Percentiles rank a stretch among this genome's conserved stretches.
These are phyloP conservation scores for Pseudopodoces humilis DNA, from an alignment of 2,113 vertebrate genomes.

Conservation along the genomic window DNA sequence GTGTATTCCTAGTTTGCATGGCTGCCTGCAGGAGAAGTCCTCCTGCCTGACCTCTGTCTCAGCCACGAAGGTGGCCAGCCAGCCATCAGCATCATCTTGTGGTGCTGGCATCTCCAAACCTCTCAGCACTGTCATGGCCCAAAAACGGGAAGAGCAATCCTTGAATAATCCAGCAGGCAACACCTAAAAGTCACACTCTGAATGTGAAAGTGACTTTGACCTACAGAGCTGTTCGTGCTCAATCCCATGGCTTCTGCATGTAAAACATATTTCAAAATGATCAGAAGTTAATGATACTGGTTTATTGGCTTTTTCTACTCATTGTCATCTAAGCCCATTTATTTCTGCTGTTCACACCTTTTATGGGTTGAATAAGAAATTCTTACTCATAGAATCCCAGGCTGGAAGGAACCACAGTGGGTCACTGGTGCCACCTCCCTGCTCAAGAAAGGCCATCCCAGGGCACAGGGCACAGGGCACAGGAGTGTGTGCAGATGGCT, in stretches of 20 bases:
- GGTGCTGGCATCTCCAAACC: not conserved
- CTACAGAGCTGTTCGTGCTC: not conserved
- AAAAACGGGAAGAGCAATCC: not conserved
- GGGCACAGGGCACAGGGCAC: not conserved
- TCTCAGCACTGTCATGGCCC: not conserved
- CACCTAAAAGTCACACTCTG: not conserved
- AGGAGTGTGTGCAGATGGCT: not conserved
- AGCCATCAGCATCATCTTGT: constrained; percentile 27
- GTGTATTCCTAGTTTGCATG: not conserved
- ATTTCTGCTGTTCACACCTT: not conserved
- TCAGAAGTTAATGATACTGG: not conserved
- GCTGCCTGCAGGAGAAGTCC: not conserved
- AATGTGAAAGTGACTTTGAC: not conserved
- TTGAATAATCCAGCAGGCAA: not conserved
- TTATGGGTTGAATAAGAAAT: not conserved
- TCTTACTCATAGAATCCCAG: not conserved
- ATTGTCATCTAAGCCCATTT: not conserved
- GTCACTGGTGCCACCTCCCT: not conserved
- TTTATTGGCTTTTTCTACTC: not conserved
- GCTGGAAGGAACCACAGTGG: not conserved
- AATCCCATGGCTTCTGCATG: not conserved
- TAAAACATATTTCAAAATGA: not conserved
- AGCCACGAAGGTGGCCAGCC: not conserved
- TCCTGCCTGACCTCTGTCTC: not conserved
- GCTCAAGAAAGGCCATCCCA: not conserved